A percentile compares a stretch with the other conserved stretches of the same genome.
These are phyloP conservation scores for Proisotoma minuta DNA, from an alignment of 2,888 invertebrate species.

Conservation along the genomic window DNA sequence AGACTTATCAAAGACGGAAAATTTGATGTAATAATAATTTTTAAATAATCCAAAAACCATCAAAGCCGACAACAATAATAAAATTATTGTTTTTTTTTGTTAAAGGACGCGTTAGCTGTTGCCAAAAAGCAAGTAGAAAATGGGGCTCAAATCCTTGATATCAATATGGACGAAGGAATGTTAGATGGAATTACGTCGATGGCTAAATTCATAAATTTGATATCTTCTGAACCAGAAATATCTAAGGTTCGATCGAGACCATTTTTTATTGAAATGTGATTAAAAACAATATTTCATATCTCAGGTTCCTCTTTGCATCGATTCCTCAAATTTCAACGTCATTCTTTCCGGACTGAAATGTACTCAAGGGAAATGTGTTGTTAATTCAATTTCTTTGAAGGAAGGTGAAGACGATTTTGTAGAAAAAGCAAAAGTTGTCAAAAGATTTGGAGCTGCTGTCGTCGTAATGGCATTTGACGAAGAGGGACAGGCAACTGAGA, in stretches of 20 bases:
- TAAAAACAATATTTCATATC: not conserved
- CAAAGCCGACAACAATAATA: too few relatives aligned
- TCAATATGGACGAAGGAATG: constrained; percentile 61
- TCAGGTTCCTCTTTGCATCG: constrained; percentile 58
- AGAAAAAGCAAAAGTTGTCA: constrained; percentile 54
- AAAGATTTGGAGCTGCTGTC: constrained; percentile 56
- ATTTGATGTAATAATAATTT: constrained; percentile 52
- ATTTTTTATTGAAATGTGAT: not conserved
- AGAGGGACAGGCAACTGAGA: constrained; percentile 56
- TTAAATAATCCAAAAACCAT: not conserved
- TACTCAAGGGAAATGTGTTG: constrained; percentile 58
- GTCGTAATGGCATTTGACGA: constrained; percentile 62
- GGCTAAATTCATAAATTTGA: constrained; percentile 56
- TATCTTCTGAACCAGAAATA: constrained; percentile 58
- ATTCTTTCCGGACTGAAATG: constrained; percentile 58
- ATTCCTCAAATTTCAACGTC: constrained; percentile 58
- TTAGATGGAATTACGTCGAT: constrained; percentile 56
- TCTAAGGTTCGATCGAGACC: constrained; percentile 51
- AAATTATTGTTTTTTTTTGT: constrained; percentile 10
- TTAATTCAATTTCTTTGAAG: constrained; percentile 59
- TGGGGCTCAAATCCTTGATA: constrained; percentile 58
- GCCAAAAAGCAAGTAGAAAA: constrained; percentile 58
- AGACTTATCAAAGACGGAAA: constrained; percentile 55
- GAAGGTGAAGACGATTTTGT: constrained; percentile 58
- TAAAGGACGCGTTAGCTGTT: constrained; percentile 55